Evolutionary conservation across 2,797 vertebrate genomes (phyloP), one percentile per base, ranked within the genome.

Genomic region (Hypotaenidia okinawae): DNA sequence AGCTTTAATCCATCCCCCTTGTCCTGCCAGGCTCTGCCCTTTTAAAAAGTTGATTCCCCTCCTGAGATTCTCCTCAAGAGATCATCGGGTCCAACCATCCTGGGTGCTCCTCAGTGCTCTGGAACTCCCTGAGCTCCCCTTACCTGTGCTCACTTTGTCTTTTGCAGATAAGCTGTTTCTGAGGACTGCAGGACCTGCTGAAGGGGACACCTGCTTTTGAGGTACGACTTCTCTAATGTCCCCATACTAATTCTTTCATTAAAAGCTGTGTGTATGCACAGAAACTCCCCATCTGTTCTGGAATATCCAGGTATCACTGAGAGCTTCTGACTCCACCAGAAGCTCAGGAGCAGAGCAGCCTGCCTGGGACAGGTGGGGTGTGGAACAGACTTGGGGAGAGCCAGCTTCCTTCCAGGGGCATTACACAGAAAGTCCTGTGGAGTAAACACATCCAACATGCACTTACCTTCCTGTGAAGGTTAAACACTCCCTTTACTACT

Each of bases 141-240:
- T 19, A 74, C 63, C 37, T 47, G 12, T 59, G 30, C 37, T 1
- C 32, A 35, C 22, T 1, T 84, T 89, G 57, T 97, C 5, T 97
- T 79, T 95, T 96, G 75, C 96, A 97, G 97, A 68, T 37, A 32
- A 92, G 64, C 74, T 15, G 24, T 41, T 88, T 45, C 62, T 91
- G 94, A 91, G 89, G 90, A 83, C 59, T 61, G 72, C 67, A 73
- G 74, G 30, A 78, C 73, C 84, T 52, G 79, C 80, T 35, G 10
- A 87, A 88, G 79, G 59, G 86, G 89, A 24, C 89, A 4, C 77
- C 93, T 68, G 75, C 91, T 93, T 32, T 79, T 85, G 91, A 97
- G 97, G 97, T 97, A 97, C 19, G 96, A 78, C 3, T 55, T n/a
- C n/a, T 35, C 11, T 35, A 2, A 21, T 27, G 27, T 8, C 6